Conservation (phyloP, 2,888 invertebrate species). For the Agrenia bidenticulata region DNA sequence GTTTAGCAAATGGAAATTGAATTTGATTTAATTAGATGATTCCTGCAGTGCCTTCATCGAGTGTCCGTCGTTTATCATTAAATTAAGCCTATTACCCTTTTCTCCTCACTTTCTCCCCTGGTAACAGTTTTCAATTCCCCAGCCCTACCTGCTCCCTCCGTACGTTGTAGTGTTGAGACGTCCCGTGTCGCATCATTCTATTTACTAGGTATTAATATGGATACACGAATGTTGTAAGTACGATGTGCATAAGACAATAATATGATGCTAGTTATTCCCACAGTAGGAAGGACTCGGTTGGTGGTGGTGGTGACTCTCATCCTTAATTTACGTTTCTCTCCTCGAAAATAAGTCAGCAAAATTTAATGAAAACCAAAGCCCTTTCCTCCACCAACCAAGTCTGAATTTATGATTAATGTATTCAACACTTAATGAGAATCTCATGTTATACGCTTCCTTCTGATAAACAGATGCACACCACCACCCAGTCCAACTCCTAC, state of each 20-base stretch:
- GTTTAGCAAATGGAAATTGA: slow-evolving; percentile 34
- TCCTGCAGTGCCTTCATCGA: slow-evolving; percentile 17
- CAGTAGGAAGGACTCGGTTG: too few species aligned
- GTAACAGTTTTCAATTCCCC: not conserved
- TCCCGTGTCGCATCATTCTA: too few species aligned
- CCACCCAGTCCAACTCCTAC: not conserved
- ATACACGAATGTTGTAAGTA: too few species aligned
- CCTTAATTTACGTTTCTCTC: slow-evolving; percentile 27
- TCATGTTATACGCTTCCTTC: slow-evolving; percentile 10
- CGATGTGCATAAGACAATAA: too few species aligned
- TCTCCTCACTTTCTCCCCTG: slow-evolving; percentile 12
- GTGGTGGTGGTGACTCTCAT: slow-evolving; percentile 19
- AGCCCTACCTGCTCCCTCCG: not conserved
- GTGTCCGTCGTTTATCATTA: slow-evolving; percentile 44
- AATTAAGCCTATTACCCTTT: slow-evolving; percentile 44
- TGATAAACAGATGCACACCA: slow-evolving; percentile 7
- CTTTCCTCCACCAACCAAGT: not conserved
- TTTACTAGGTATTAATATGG: too few species aligned
- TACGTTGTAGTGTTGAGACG: too few species aligned
- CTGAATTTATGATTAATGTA: slow-evolving; percentile 23
- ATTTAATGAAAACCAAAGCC: slow-evolving; percentile 28
- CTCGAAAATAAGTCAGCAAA: slow-evolving; percentile 25
- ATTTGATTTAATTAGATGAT: slow-evolving; percentile 45
- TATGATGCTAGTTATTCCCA: too few species aligned
- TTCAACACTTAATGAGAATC: slow-evolving; percentile 19